A percentile compares a stretch with the other conserved stretches of the same genome.
These are phyloP conservation scores for Heteromurus nitidus DNA, from an alignment of 2,888 invertebrate genomes.

Conservation along the genomic window DNA sequence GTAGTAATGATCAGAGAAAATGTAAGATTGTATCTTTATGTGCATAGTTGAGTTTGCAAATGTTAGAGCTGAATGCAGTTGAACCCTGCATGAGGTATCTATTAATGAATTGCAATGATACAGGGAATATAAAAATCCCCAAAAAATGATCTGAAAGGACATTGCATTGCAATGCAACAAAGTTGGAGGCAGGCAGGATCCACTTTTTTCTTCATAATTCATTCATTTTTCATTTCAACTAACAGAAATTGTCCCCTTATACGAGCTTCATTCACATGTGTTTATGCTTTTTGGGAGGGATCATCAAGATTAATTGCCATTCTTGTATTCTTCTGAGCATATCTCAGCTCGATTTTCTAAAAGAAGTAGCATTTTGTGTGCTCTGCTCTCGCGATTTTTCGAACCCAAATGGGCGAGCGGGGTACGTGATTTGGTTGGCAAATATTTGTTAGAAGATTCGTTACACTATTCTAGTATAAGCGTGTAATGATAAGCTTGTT, in stretches of 20 bases:
- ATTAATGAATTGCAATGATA: constrained; percentile 4
- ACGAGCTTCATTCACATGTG: constrained; percentile 40
- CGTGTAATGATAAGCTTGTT: constrained; percentile 5
- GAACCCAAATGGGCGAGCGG: constrained; percentile 18
- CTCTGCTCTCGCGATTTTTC: no score
- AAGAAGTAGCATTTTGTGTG: no score
- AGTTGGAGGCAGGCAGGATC: not conserved
- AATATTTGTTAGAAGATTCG: constrained; percentile 37
- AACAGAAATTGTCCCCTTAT: constrained; percentile 1
- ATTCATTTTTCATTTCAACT: not conserved
- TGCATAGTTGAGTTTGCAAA: no score
- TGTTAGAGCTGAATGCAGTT: not conserved
- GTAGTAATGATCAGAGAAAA: not conserved
- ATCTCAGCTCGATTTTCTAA: no score
- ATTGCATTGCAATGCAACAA: not conserved
- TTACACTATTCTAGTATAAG: constrained; percentile 18
- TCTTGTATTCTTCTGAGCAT: constrained; percentile 49
- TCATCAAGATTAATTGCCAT: constrained; percentile 64
- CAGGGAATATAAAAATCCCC: not conserved
- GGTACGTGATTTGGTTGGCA: constrained; percentile 63
- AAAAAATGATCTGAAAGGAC: not conserved
- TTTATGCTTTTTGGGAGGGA: constrained; percentile 61
- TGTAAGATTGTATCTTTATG: no score
- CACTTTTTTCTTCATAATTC: not conserved
- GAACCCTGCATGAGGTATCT: constrained; percentile 5